These are phyloP conservation scores for Nanorana parkeri DNA, from an alignment of 2,113 vertebrate genomes.

Conservation along the genomic window DNA sequence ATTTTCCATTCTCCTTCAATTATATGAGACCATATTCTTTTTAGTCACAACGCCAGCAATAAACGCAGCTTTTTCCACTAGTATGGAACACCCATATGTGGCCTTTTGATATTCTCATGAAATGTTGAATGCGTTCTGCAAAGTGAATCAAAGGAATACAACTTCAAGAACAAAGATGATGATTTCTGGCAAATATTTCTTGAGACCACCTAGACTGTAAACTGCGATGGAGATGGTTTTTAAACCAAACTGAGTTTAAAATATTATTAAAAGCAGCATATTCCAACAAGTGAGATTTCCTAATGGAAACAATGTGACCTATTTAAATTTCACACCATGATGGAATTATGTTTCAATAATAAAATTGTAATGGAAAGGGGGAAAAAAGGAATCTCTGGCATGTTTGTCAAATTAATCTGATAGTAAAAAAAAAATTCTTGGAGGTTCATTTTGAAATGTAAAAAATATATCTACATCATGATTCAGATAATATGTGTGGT, in stretches of 20 bases:
- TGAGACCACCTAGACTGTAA: slow-evolving; percentile 44
- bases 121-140: slow-evolving; percentile 48
- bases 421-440: neutral
- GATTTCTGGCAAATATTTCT: slow-evolving; percentile 33
- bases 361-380: slow-evolving; percentile 30
- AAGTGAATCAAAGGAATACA: slow-evolving; percentile 49
- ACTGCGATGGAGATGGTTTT: slow-evolving; percentile 21
- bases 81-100: slow-evolving; percentile 40
- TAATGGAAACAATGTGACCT: slow-evolving; percentile 52
- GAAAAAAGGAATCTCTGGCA: slow-evolving; percentile 26
- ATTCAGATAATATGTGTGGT: neutral
- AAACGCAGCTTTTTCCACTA: slow-evolving; percentile 45
- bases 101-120: slow-evolving; percentile 36
- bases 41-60: slow-evolving; percentile 18
- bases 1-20: slow-evolving; percentile 36
- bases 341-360: slow-evolving; percentile 50
- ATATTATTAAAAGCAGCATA: slow-evolving; percentile 23
- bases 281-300: slow-evolving; percentile 20
- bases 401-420: neutral
- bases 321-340: slow-evolving; percentile 44
- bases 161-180: slow-evolving; percentile 41
- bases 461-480: neutral
- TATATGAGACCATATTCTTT: slow-evolving; percentile 42
- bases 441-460: neutral
- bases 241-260: slow-evolving; percentile 29